These are phyloP conservation scores for Acridotheres tristis DNA, from an alignment of 2,797 vertebrate genomes.

Conservation along the genomic window DNA sequence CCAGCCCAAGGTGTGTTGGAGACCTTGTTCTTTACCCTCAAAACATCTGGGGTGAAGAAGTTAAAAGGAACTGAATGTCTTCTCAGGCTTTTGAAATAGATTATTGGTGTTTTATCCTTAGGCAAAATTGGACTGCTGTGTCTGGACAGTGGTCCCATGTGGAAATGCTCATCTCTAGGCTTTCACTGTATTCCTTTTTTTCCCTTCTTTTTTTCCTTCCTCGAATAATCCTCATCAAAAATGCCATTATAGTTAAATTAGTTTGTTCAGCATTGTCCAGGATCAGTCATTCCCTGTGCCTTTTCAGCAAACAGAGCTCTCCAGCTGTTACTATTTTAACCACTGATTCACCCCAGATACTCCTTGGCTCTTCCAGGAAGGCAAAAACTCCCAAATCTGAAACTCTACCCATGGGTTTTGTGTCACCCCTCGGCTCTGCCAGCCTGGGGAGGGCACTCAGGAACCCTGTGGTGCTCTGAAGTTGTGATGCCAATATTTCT, in stretches of 20 bases:
- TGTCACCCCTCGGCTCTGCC: neutral
- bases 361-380: neutral
- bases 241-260: neutral
- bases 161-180: neutral
- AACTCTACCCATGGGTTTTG: neutral
- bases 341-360: neutral
- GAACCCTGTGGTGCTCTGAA: neutral
- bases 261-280: neutral
- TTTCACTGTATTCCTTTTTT: neutral
- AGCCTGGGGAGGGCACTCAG: neutral
- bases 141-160: neutral
- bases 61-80: neutral
- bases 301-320: neutral
- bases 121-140: neutral
- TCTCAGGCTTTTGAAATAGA: neutral
- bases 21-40: neutral
- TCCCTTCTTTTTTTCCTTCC: fast-evolving
- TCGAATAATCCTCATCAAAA: neutral
- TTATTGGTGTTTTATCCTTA: neutral
- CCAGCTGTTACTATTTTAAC: neutral
- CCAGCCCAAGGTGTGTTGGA: neutral
- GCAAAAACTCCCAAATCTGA: neutral
- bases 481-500: neutral
- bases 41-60: neutral
- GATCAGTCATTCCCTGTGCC: neutral